These are phyloP conservation scores for Anarhynchus alexandrinus DNA, from an alignment of 2,113 vertebrate genomes.

Conservation along the genomic window DNA sequence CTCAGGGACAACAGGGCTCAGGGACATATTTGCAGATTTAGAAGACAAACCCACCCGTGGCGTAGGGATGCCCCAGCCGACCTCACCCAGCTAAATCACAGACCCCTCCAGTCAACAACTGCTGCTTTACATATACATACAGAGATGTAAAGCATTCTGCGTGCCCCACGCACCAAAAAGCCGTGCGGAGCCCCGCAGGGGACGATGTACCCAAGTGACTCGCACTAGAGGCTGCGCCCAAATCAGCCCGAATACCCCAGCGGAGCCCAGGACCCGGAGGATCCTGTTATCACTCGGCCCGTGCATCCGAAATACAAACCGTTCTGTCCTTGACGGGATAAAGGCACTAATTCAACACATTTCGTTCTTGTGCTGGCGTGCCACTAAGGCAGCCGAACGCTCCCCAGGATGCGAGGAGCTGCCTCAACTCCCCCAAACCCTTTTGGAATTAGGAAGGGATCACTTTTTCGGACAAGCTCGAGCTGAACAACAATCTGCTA, in stretches of 20 bases:
- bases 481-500: not conserved
- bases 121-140: accelerated
- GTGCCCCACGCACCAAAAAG: not conserved
- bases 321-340: not conserved
- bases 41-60: accelerated
- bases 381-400: not conserved
- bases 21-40: accelerated
- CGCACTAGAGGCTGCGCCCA: accelerated
- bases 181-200: not conserved
- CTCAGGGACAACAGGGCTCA: not conserved
- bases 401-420: not conserved
- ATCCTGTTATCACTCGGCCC: not conserved
- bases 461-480: not conserved
- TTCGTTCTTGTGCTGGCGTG: not conserved
- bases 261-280: not conserved
- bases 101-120: not conserved
- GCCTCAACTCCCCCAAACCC: not conserved
- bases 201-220: not conserved
- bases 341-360: accelerated
- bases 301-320: not conserved
- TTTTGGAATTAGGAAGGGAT: not conserved
- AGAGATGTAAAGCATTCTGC: accelerated
- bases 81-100: not conserved
- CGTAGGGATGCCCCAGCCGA: not conserved
- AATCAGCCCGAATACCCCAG: accelerated